Base-by-base conservation (phyloP, 2,888 invertebrate species). In the Aphodius sticticus region DNA sequence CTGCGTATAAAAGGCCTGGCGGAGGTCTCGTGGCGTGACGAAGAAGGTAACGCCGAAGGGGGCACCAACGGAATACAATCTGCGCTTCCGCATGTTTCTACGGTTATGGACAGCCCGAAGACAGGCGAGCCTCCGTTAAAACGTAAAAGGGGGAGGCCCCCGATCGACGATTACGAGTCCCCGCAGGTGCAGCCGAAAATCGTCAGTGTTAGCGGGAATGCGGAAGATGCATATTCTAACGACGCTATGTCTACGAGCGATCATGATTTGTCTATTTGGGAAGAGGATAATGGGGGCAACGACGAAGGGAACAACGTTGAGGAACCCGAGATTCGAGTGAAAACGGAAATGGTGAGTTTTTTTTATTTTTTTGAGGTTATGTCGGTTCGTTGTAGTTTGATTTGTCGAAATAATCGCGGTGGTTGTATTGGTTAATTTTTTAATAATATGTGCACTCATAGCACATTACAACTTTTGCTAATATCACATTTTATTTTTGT, bases 1-100 rank as follows among this genome's bases (percentile, higher is more conserved):
- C 91, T 97, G 26, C 93, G 96, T 88, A 96, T 97, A 86, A 97
- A 97, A 90, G 97, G 97, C 0, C 90, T 97, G 77, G 96, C 97
- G 76, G 96, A 97, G 88, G 96, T 97, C 14, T 95, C 96, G 83
- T 96, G 96, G 95, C 93, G 94, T 84, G 94, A 94, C 77, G 92
- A 92, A 81, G 91, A 91, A 36, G 86, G 86, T 74, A 84, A 86
- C 79, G 86, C 85, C 38, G 87, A 88, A 77, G 81, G 86, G 78
- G 85, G 85, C 37, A 77, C 79, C 69, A 84, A 86, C 74, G 86
- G 85, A 69, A 83, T 86, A 69, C 89, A 89, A 80, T 86, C 88
- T 69, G 87, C 87, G 26, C 86, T 89, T 80, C 89, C 88, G 37
- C 88, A 88, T 81, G 89, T 89, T 72, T 87, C 90, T 26, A 88